Conservation (phyloP, 2,113 vertebrate genomes). For the Anas platyrhynchos region DNA sequence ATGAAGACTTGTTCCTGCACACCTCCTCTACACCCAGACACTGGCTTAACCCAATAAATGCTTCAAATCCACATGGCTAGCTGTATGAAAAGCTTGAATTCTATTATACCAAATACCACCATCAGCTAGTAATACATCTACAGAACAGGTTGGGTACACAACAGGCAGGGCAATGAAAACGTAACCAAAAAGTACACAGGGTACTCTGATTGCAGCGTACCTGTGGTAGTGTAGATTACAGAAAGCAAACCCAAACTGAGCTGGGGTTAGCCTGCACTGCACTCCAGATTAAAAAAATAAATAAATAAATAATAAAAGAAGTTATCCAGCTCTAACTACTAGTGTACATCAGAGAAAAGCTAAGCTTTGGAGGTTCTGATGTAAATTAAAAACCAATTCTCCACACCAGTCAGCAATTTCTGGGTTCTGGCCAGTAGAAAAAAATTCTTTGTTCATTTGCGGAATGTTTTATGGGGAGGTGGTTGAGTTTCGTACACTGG, state of each 20-base stretch:
- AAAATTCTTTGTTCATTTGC: neutral
- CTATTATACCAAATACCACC: neutral
- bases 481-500: neutral
- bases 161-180: neutral
- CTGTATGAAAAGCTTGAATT: neutral
- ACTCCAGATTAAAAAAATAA: neutral
- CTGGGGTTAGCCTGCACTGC: neutral
- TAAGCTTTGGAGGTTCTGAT: neutral
- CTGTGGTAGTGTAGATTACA: neutral
- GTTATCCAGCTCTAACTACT: neutral
- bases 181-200: neutral
- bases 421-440: neutral
- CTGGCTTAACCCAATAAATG: neutral
- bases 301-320: neutral
- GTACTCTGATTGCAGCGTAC: neutral
- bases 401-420: neutral
- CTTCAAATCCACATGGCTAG: neutral
- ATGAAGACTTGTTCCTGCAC: neutral
- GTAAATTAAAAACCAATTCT: neutral
- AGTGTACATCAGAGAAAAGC: neutral
- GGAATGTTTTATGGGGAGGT: neutral
- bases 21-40: neutral
- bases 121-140: neutral
- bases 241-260: neutral
- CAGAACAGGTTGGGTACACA: neutral